Base-by-base conservation (phyloP, 2,888 invertebrate species). In the Dexiosoma caninum region DNA sequence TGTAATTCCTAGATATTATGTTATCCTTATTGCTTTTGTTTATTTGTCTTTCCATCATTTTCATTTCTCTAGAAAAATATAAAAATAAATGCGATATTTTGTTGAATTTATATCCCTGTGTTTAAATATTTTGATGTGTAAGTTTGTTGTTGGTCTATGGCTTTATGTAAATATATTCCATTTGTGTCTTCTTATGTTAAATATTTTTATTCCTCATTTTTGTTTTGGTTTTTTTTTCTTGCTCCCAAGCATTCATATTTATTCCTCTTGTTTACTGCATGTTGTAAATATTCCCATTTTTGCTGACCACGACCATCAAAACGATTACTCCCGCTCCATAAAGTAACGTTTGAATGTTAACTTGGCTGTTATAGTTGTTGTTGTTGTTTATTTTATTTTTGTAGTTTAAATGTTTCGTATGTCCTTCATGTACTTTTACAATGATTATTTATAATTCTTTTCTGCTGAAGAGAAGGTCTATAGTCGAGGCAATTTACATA, bases 261-360 rank as follows among this genome's bases (percentile, higher is more conserved):
- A 49, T 71, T 66, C 10, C 21, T 69, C 12, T 69, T 51, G 32
- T 49, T 64, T 66, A 19, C 57, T 64, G 62, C 44, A 64, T 64
- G 21, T 64, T 37, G 35, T 69, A 79, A 79, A 79, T 75, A 53
- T 66, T 75, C 37, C 14, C 42, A 79, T 70, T 75, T 79, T 70
- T 75, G 79, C 75, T 75, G 70, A 79, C 79, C 75, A 79, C 77
- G 64, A 57, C 62, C 75, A 79, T 59, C 79, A 75, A 70, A 77
- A 77, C 70, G 70, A 77, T 77, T 77, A 77, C 64, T 77, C 77
- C 77, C 77, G 49, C 70, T 77, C 77, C 70, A 70, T 77, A 70
- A 30, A 77, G 37, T 64, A 64, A 7, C 5, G 70, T 64, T 64
- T 64, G 49, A 42, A 71, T 42, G 57, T 57, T 49, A 55, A 70